These are phyloP conservation scores for Coendou prehensilis DNA, from an alignment of 2,797 vertebrate genomes.

Conservation along the genomic window DNA sequence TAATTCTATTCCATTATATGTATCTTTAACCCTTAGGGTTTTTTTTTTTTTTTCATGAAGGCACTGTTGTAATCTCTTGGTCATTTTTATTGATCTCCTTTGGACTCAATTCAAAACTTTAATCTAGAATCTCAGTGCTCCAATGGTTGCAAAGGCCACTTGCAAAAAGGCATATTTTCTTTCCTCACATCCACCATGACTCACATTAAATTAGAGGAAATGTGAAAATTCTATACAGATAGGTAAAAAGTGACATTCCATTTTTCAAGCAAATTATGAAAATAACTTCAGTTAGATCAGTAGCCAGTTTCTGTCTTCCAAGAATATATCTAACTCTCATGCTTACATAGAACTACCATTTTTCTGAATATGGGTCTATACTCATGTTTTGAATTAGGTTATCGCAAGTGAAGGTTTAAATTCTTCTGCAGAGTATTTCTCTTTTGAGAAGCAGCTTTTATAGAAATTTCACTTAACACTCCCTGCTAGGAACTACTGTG, in stretches of 20 bases:
- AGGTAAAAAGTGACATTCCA: neutral
- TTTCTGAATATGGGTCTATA: neutral
- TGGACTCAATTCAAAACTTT: neutral
- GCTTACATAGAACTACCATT: neutral
- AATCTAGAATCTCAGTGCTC: neutral
- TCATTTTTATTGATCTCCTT: conserved; percentile 36
- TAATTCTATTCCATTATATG: neutral
- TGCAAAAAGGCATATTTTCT: conserved; percentile 28
- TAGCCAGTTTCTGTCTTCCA: neutral
- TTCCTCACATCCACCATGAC: neutral
- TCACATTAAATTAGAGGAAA: conserved; percentile 40
- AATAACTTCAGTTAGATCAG: neutral
- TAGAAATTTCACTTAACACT: neutral
- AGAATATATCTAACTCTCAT: neutral
- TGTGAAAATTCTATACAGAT: conserved; percentile 6
- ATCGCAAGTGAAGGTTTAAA: neutral
- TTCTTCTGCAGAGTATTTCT: conserved; percentile 35
- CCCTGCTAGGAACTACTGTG: neutral
- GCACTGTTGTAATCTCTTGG: neutral
- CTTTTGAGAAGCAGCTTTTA: conserved; percentile 26
- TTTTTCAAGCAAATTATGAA: neutral
- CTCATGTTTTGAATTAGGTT: conserved; percentile 17
- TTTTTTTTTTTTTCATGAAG: neutral
- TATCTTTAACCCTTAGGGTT: neutral
- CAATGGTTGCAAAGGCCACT: neutral